These are phyloP conservation scores for Platysteira castanea DNA, from an alignment of 2,113 vertebrate species.

Conservation along the genomic window DNA sequence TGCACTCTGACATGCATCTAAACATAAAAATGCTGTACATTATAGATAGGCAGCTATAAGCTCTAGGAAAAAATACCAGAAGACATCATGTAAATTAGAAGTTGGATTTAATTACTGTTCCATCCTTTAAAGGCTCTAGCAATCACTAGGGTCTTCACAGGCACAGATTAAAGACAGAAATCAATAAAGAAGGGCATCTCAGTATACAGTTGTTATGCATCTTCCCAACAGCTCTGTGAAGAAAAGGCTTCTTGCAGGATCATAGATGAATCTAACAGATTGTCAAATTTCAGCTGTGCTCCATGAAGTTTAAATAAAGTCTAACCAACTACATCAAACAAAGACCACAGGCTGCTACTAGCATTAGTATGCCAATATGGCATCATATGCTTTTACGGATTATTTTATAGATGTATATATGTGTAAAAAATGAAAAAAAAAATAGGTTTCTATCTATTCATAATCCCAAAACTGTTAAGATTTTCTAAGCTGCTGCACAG, in stretches of 20 bases:
- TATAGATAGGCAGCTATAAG: not conserved
- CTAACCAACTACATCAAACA: not conserved
- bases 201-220: not conserved
- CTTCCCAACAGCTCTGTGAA: not conserved
- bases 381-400: not conserved
- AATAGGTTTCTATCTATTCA: not conserved
- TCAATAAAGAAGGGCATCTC: not conserved
- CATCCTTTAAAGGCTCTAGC: not conserved
- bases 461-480: not conserved
- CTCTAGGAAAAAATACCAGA: not conserved
- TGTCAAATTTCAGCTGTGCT: not conserved
- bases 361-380: not conserved
- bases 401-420: not conserved
- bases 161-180: not conserved
- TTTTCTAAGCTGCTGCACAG: not conserved
- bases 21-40: not conserved
- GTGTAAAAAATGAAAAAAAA: not conserved
- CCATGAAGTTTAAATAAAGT: not conserved
- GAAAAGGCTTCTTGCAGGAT: not conserved
- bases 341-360: not conserved
- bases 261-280: not conserved
- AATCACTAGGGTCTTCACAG: not conserved
- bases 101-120: not conserved
- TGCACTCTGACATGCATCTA: not conserved
- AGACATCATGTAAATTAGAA: not conserved